phyloP scores from a whole-genome alignment of 2,113 vertebrate species.

The Campylomormyrus numenius region DNA sequence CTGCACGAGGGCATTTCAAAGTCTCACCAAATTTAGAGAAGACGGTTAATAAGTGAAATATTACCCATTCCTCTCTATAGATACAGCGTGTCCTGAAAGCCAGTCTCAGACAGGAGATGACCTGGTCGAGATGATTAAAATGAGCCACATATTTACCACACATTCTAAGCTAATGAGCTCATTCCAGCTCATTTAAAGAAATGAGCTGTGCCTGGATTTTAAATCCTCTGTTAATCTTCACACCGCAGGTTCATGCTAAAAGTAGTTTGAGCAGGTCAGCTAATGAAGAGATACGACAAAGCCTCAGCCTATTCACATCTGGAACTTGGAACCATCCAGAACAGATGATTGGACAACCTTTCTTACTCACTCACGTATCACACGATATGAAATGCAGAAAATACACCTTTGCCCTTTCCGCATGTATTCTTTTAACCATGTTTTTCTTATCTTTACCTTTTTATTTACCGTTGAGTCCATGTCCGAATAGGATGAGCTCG shows the following conservation, averaged over 20 bases:
- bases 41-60: neutral
- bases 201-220: constrained; percentile 15
- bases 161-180: constrained; percentile 15
- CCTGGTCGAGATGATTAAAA: constrained; percentile 1
- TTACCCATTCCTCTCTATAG: neutral
- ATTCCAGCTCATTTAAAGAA: constrained; percentile 17
- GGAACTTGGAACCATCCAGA: neutral
- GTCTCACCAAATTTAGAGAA: neutral
- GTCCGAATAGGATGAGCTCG: constrained; percentile 35
- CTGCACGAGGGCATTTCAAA: neutral
- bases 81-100: neutral
- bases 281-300: neutral
- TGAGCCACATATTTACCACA: constrained; percentile 10
- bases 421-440: neutral
- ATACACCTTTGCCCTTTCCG: neutral
- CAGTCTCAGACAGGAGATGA: neutral
- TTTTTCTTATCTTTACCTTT: constrained; percentile 28
- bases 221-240: constrained; percentile 16
- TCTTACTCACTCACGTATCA: neutral
- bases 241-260: neutral
- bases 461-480: constrained; percentile 45
- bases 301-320: neutral
- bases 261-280: neutral
- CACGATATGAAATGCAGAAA: neutral
- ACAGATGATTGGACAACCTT: neutral